A percentile compares a stretch with the other conserved stretches of the same genome.
These are phyloP conservation scores for Rhamnusium bicolor DNA, from an alignment of 2,888 invertebrate species.

Conservation along the genomic window DNA sequence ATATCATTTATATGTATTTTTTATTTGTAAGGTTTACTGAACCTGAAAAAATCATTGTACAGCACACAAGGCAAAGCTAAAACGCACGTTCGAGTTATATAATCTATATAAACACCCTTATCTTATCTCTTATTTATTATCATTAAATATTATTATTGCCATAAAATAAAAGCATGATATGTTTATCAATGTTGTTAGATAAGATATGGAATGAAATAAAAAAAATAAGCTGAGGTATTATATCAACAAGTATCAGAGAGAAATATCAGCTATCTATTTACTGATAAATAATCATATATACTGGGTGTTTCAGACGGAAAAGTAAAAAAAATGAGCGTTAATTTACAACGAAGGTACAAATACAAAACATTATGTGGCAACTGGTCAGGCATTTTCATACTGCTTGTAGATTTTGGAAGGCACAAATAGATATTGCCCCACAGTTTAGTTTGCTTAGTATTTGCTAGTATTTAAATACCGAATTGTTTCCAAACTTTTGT, in stretches of 20 bases:
- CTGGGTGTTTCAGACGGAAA: background rate
- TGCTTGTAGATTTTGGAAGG: too few species aligned
- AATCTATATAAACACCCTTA: conserved; percentile 40
- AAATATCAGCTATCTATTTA: background rate
- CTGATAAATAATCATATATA: conserved; percentile 7
- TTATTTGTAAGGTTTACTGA: background rate
- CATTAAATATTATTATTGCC: conserved; percentile 38
- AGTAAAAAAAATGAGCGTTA: background rate
- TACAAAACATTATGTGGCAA: too few species aligned
- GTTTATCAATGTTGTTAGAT: conserved; percentile 41
- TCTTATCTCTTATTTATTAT: conserved; percentile 44
- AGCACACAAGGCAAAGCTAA: background rate
- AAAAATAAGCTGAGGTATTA: conserved; percentile 26
- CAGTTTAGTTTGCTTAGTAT: too few species aligned
- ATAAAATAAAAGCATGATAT: conserved; percentile 31
- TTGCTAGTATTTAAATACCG: too few species aligned
- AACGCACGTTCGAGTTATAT: conserved; percentile 36
- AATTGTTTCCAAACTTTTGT: too few species aligned
- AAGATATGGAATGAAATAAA: conserved; percentile 39
- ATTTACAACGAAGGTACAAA: too few species aligned
- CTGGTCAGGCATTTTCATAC: too few species aligned
- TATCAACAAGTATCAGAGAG: conserved; percentile 15
- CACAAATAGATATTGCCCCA: too few species aligned
- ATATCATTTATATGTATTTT: background rate
- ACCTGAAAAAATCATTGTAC: background rate